Evolutionary conservation across 1,140 invertebrate species (phyloP), one percentile per base, ranked within the genome.

Genomic region (Danaus plexippus): DNA sequence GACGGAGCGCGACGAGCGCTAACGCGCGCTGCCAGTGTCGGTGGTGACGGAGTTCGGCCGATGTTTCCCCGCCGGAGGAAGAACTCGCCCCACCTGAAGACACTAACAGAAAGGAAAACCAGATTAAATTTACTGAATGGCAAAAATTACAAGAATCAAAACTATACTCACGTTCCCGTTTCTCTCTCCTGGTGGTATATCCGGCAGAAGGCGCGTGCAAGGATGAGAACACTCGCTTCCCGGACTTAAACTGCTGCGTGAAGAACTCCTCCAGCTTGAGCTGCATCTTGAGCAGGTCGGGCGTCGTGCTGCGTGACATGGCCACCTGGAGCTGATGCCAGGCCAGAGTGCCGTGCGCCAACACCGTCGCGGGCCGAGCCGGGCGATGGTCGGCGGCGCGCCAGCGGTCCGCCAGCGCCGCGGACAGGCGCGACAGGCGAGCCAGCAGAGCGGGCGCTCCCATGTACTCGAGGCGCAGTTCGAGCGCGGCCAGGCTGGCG

Each of bases 181-280:
- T 64, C 13, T 80, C 77, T 7, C 73, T 53, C 1, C 71, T 67
- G 6, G 64, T 65, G 9, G 70, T 66, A 42, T 84, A 85, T 46
- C 22, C 47, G 41, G 13, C 54, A 12, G 18, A 47, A 10, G 50
- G 55, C 48, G 55, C 81, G 32, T 93, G 91, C 1, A 96, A 78
- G 15, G 92, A 94, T 52, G 92, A 95, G 77, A 97, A 96, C 7
- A 97, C 95, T 7, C 95, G 89, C 82, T 96, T 96, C 67, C 94
- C 96, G 58, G 94, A 96, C 73, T 97, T 96, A 78, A 97, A 97
- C 85, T 97, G 96, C 75, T 98, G 95, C 47, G 94, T 94, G 79
- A 98, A 98, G 87, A 98, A 99, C 88, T 99, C 97, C 71, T 98
- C 97, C 9, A 98, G 88, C 81, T 98, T 98, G 53, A 95, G 93